Evolutionary conservation across 1,140 invertebrate genomes (phyloP), one percentile per base, ranked within the genome.

Genomic region (Brachionus plicatilis): DNA sequence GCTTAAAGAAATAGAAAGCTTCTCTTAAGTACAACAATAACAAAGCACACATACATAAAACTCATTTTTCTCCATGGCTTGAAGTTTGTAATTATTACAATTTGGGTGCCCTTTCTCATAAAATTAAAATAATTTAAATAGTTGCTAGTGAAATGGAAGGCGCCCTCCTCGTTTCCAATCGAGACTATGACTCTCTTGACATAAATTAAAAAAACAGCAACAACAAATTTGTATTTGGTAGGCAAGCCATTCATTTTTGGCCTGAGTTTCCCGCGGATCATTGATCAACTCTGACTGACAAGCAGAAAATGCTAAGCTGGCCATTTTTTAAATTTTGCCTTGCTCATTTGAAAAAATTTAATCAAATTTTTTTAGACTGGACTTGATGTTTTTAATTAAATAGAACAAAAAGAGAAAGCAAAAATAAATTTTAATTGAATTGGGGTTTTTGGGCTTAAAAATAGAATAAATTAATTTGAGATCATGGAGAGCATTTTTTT

Each of bases 1-100:
- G 68, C 53, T 60, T 60, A 43, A 20, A 72, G 68, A 72, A 43
- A 41, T 37, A 72, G 37, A 72, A 43, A 43, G 68, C 33, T 72
- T 72, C 41, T 72, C 41, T 72, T 72, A 60, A 60, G 53, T 60
- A 60, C 53, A 60, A 72, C 68, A 72, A 72, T 72, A 72, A 43
- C 29, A 72, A 72, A 72, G 53, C 53, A 60, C 53, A 60, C 20
- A 60, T 20, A 72, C 29, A 72, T 43, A 72, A 70, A 41, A 72
- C 37, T 72, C n/a, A 27, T 20, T 20, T 60, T 60, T 60, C 53
- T 60, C 53, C 53, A 60, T 60, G 53, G 53, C 53, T 60, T 60
- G 53, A 20, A 60, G 9, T 9, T 60, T 60, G 53, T 60, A 60
- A 60, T 60, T 60, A 60, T 60, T 60, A 60, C 53, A 60, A 60